phyloP scores from a whole-genome alignment of 2,888 invertebrate species.

The Andrena bicolor region DNA sequence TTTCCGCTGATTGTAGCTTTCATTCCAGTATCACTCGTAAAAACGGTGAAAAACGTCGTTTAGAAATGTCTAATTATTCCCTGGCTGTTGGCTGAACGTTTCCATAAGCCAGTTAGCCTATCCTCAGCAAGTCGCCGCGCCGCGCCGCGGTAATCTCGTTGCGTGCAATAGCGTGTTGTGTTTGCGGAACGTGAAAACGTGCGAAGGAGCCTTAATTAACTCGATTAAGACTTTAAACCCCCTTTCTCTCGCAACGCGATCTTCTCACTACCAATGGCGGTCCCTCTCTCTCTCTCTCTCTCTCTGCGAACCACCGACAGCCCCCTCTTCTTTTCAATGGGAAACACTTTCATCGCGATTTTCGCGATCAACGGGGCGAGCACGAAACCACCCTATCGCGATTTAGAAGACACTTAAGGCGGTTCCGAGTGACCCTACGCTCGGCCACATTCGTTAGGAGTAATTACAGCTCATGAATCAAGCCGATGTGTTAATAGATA shows the following conservation, averaged over 20 bases:
- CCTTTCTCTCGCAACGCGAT: constrained; percentile 37
- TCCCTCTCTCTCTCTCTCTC: neutral
- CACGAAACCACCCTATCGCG: constrained; percentile 6
- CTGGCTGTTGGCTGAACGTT: constrained; percentile 48
- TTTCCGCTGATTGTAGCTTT: neutral
- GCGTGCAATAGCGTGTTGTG: constrained; percentile 74
- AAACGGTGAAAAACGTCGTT: constrained; percentile 45
- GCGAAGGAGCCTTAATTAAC: constrained; percentile 73
- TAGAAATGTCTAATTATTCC: constrained; percentile 70
- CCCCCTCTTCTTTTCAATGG: neutral
- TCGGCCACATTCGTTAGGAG: constrained; percentile 34
- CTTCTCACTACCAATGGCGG: constrained; percentile 3
- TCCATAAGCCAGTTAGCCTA: constrained; percentile 58
- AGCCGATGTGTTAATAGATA: constrained; percentile 54
- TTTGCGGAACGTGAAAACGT: constrained; percentile 71
- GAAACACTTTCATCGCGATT: constrained; percentile 7
- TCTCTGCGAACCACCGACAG: neutral
- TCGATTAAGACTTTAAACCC: constrained; percentile 72
- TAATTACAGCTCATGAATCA: constrained; percentile 47
- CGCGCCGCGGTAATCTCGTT: constrained; percentile 69
- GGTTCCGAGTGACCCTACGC: constrained; percentile 9
- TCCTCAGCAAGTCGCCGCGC: constrained; percentile 52
- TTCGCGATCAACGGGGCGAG: neutral
- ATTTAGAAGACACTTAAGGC: constrained; percentile 4
- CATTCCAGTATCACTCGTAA: neutral